Evolutionary conservation across 2,888 invertebrate species (phyloP), one percentile per base, ranked within the genome.

Genomic region (Stegophylla sp.): DNA sequence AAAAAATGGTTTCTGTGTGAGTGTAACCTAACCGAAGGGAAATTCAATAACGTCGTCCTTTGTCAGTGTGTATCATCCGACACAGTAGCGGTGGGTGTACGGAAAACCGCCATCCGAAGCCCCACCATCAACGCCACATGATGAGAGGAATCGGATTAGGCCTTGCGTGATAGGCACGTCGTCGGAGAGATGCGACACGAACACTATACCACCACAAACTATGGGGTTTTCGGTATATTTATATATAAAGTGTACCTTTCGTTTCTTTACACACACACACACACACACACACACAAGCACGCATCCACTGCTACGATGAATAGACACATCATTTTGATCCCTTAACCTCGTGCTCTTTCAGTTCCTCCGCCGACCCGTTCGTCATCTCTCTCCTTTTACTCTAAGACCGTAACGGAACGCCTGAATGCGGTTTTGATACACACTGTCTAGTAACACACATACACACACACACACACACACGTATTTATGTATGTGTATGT

Each of bases 241-340:
- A 17, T 67, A 26, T 48, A 26, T 67, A 26, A 20, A 59, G 41
- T 43, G 17, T 75, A 75, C 64, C 26, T 64, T 71, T 59, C 67
- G 26, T 15, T 77, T 45, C 67, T 79, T 71, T 79, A 51, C 45
- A 3, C 67, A 43, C 28, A 43, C 48, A 15, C 20, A 26, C 53
- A 34, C 34, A 34, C 34, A 34, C 34, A 34, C 3, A 34, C 34
- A 34, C 34, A 34, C 34, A 34, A 3, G 34, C 66, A 43, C 15
- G 34, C 41, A 64, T 12, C 5, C n/a, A 20, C 17, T 20, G 13
- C 20, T 48, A 79, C 79, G 77, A 79, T 71, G 79, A 79, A 79
- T 79, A 79, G 71, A 79, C 61, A 71, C 79, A 71, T 79, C 79
- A 71, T 79, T 79, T 71, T 71, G 79, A 71, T 79, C 79, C 79